Evolutionary conservation across 1,140 invertebrate genomes (phyloP), one percentile per base, ranked within the genome.

Genomic region (Drosophila persimilis): DNA sequence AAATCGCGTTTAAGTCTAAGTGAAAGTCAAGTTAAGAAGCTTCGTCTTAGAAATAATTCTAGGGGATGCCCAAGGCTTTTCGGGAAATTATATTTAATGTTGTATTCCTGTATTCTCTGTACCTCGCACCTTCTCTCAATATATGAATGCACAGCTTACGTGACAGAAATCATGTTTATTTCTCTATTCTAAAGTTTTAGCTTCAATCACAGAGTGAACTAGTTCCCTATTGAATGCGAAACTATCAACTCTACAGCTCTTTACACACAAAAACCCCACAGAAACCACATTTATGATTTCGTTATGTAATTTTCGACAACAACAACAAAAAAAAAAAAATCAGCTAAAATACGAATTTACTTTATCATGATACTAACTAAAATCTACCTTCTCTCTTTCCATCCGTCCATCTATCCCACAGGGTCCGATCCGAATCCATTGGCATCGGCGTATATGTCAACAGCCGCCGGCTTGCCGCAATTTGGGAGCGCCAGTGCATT

Each of bases 401-500:
- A 6, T 20, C 1, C 44, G 17, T 59, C 35, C 7, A 48, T 43
- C 2, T 7, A 35, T 22, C 6, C 44, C 13, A 43, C 56, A 91
- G 91, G 90, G 90, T 84, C 91, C 3, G 90, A 91, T 81, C 73
- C 90, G 46, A 91, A 91, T 83, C 75, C 88, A 55, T 79, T 91
- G 71, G 81, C 90, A 65, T 90, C 90, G 59, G 90, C 91, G 29
- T 91, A 91, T 73, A 90, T 91, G 89, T 90, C 90, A 78, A 75
- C 90, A 77, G 81, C 88, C 71, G 73, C 88, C 63, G 80, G 88
- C 55, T 72, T 91, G 78, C 90, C 90, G 77, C 90, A 91, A 84
- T 91, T 91, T 76, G 80, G 89, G 29, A 91, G 64, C 52, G 71
- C 79, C 56, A 64, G 81, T 56, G 74, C 89, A 50, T 74, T 91